These are phyloP conservation scores for Zoanthus sansibaricus DNA, from an alignment of 92 coral and sea anemone genomes.

Conservation along the genomic window DNA sequence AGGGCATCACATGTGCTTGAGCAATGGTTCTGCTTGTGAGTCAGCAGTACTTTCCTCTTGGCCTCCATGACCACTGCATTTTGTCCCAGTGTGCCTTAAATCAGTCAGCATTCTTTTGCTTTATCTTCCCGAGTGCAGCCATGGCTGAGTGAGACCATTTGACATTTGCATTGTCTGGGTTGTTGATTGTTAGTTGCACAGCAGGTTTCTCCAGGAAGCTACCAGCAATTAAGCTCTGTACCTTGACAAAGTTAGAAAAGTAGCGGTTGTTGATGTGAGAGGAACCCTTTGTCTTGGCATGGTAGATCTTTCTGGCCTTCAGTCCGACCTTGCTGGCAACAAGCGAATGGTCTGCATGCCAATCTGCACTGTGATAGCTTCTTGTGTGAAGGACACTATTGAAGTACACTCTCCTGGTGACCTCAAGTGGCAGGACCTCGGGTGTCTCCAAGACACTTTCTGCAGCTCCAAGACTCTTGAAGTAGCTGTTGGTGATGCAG, in stretches of 20 bases:
- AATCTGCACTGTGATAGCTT: neutral
- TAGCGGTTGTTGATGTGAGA: neutral
- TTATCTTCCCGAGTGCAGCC: neutral
- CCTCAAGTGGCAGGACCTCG: neutral
- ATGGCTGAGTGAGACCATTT: neutral
- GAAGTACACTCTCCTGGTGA: neutral
- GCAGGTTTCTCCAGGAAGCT: neutral
- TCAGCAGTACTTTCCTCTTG: slow-evolving; percentile 19
- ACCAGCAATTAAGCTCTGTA: neutral
- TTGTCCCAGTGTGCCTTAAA: slow-evolving; percentile 7
- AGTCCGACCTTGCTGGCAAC: neutral
- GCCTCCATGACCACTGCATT: slow-evolving; percentile 7
- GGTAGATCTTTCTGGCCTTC: neutral
- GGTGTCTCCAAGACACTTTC: neutral
- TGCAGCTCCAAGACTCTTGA: neutral
- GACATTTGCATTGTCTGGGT: neutral
- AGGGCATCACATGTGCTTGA: neutral
- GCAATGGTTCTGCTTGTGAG: too few relatives aligned
- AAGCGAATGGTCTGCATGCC: neutral
- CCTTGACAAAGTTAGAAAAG: neutral
- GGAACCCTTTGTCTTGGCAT: neutral
- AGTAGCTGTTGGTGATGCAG: too few relatives aligned
- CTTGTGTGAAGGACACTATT: neutral
- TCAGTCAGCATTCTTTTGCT: slow-evolving; percentile 14
- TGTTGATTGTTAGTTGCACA: neutral